These are phyloP conservation scores for Holotrichia oblita DNA, from an alignment of 1,140 invertebrate species.

Conservation along the genomic window DNA sequence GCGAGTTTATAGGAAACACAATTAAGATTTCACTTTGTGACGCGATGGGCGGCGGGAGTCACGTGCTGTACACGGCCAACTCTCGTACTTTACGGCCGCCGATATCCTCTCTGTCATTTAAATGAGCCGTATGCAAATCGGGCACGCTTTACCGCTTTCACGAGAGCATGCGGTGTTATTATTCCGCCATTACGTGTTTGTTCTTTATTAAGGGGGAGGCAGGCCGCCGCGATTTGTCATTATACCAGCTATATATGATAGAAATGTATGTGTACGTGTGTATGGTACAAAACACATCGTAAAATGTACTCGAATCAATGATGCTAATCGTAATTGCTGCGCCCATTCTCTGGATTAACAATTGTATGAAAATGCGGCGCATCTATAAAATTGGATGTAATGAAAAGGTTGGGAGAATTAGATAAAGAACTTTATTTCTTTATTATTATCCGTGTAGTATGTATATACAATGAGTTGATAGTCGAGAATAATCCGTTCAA, in stretches of 20 bases:
- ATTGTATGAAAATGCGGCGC: background rate
- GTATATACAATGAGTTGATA: too few species aligned
- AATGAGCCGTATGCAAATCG: conserved; percentile 38
- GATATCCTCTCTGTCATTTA: conserved; percentile 33
- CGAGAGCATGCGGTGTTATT: conserved; percentile 30
- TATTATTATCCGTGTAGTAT: too few species aligned
- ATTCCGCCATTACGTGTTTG: conserved; percentile 38
- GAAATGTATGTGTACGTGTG: background rate
- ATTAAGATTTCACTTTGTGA: conserved; percentile 32
- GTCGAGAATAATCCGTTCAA: too few species aligned
- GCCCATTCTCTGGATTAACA: background rate
- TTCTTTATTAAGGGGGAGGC: conserved; percentile 37
- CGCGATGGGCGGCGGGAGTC: background rate
- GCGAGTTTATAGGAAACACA: conserved; percentile 23
- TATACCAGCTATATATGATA: background rate
- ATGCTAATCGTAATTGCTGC: conserved; percentile 2
- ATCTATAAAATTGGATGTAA: background rate
- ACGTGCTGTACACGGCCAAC: background rate
- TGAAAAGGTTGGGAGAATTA: background rate
- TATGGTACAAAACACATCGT: background rate
- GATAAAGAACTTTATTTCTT: too few species aligned
- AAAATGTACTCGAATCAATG: background rate
- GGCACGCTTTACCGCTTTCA: conserved; percentile 38
- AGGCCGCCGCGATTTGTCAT: conserved; percentile 11
- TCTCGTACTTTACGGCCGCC: background rate